A percentile compares a stretch with the other conserved stretches of the same genome.
phyloP scores from a whole-genome alignment of 2,113 vertebrate species.

The Triplophysa rosa region DNA sequence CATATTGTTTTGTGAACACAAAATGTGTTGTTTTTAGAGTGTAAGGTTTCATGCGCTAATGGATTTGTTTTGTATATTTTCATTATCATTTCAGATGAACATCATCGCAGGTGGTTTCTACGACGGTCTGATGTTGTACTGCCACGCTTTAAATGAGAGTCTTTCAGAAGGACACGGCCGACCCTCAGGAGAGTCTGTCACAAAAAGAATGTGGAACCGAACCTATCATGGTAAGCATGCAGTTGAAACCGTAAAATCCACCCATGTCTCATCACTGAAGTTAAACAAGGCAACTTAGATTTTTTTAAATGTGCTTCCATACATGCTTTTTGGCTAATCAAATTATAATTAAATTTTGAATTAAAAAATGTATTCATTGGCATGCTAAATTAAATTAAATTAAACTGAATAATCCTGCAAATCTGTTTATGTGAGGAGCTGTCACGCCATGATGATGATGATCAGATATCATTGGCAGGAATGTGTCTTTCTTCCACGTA shows the following conservation, averaged over 20 bases:
- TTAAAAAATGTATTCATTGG: no score
- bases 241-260: background rate
- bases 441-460: background rate
- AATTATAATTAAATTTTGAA: no score
- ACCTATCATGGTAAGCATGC: constrained; percentile 82
- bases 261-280: no score
- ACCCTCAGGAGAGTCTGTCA: constrained; percentile 78
- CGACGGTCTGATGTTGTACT: constrained; percentile 89
- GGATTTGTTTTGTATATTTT: background rate
- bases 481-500: background rate
- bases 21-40: background rate
- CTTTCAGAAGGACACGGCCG: constrained; percentile 70
- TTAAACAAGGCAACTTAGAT: no score
- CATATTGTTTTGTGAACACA: no score
- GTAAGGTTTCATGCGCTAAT: background rate
- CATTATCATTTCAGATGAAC: constrained; percentile 85
- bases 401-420: background rate
- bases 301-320: no score
- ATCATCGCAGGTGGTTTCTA: constrained; percentile 95
- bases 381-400: no score
- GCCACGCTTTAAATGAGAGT: constrained; percentile 87
- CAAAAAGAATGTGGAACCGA: constrained; percentile 88
- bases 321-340: no score
- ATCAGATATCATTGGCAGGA: background rate
- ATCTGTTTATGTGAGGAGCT: background rate